phyloP scores from a whole-genome alignment of 2,797 vertebrate genomes.

The Takifugu ocellatus region DNA sequence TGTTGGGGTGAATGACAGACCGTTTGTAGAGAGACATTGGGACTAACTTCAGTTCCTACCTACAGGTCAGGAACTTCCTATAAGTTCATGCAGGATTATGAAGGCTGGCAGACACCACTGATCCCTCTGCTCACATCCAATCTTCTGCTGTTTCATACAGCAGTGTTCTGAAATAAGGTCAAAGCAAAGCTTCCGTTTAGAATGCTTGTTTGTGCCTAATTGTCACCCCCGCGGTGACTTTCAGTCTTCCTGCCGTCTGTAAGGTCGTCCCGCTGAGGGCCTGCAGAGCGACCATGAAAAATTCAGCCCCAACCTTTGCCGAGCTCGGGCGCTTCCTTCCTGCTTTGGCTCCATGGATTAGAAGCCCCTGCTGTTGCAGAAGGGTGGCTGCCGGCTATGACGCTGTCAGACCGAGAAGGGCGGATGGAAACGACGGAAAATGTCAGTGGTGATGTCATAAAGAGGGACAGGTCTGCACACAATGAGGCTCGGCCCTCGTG shows the following conservation, averaged over 20 bases:
- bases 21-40: conserved; percentile 13
- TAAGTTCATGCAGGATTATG: conserved; percentile 19
- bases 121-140: conserved; percentile 7
- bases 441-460: conserved; percentile 31
- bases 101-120: conserved; percentile 10
- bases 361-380: conserved; percentile 53
- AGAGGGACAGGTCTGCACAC: neutral
- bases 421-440: conserved; percentile 25
- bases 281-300: conserved; percentile 65
- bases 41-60: conserved; percentile 21
- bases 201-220: conserved; percentile 16
- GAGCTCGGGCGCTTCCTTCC: conserved; percentile 27
- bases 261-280: conserved; percentile 23
- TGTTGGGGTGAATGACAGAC: neutral
- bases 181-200: conserved; percentile 37
- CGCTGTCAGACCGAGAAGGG: conserved; percentile 43
- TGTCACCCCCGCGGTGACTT: conserved; percentile 37
- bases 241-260: conserved; percentile 40
- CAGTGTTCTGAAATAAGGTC: conserved; percentile 7
- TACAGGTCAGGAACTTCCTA: conserved; percentile 24
- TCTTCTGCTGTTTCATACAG: neutral
- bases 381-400: conserved; percentile 45
- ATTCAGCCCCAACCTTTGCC: conserved; percentile 69
- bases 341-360: conserved; percentile 36
- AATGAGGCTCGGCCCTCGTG: neutral